Evolutionary conservation across 2,797 vertebrate species (phyloP).

Genomic region (Melanogrammus aeglefinus): DNA sequence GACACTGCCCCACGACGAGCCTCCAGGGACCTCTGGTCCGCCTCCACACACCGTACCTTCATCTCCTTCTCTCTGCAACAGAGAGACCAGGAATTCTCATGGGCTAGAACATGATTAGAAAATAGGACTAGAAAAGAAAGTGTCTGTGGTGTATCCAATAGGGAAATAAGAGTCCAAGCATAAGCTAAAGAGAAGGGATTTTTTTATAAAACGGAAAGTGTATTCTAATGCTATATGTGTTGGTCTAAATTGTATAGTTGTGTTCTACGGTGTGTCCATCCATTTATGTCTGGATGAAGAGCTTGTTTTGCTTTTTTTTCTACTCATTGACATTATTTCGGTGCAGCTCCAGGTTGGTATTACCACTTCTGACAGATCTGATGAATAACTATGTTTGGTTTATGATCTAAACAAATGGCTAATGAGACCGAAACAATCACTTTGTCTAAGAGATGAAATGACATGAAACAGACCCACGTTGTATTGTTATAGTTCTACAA

Average conservation of each 20-base stretch:
- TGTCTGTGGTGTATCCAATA: neutral
- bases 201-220: neutral
- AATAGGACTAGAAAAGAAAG: constrained; percentile 4
- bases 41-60: constrained; percentile 57
- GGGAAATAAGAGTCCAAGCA: neutral
- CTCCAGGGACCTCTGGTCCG: constrained; percentile 71
- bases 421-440: neutral
- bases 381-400: neutral
- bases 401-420: neutral
- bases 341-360: neutral
- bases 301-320: neutral
- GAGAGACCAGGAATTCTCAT: constrained; percentile 10
- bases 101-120: neutral
- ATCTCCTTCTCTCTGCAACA: constrained; percentile 72
- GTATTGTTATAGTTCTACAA: neutral
- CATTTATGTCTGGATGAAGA: neutral
- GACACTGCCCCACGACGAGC: constrained; percentile 54
- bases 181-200: neutral
- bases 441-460: neutral
- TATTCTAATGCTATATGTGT: neutral
- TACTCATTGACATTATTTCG: neutral
- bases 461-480: neutral
- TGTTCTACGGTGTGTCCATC: neutral
- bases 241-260: neutral
- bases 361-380: neutral